Conservation (phyloP, 2,113 vertebrate species). For the Forbesichthys papilliferus region DNA sequence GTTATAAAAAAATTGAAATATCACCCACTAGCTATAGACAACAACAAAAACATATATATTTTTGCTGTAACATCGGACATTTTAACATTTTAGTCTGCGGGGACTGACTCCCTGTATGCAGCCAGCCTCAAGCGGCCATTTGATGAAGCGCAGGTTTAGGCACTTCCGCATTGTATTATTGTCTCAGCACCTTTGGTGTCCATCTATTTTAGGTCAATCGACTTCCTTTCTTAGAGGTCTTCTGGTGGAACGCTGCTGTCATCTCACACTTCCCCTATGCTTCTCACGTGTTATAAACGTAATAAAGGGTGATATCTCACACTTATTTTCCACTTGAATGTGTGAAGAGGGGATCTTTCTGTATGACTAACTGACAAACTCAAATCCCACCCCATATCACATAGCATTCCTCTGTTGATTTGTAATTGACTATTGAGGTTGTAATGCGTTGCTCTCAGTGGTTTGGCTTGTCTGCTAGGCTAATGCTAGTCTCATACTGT, state of each 20-base stretch:
- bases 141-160: too few species aligned
- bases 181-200: constrained; percentile 12
- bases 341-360: background rate
- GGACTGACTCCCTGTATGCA: too few species aligned
- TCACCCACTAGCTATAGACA: too few species aligned
- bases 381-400: constrained; percentile 44
- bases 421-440: constrained; percentile 11
- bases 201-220: constrained; percentile 1
- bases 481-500: constrained; percentile 29
- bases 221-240: background rate
- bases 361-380: constrained; percentile 7
- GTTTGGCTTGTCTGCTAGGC: constrained; percentile 20
- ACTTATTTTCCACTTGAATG: background rate
- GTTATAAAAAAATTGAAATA: too few species aligned
- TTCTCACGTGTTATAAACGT: background rate
- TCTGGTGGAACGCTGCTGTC: too few species aligned
- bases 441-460: constrained; percentile 7
- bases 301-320: background rate
- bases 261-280: background rate
- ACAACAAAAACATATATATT: too few species aligned
- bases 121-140: too few species aligned
- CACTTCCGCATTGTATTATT: too few species aligned
- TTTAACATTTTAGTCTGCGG: too few species aligned
- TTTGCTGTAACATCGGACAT: too few species aligned
- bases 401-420: constrained; percentile 37